These are phyloP conservation scores for Linyphia triangularis DNA, from an alignment of 2,888 invertebrate genomes.

Conservation along the genomic window DNA sequence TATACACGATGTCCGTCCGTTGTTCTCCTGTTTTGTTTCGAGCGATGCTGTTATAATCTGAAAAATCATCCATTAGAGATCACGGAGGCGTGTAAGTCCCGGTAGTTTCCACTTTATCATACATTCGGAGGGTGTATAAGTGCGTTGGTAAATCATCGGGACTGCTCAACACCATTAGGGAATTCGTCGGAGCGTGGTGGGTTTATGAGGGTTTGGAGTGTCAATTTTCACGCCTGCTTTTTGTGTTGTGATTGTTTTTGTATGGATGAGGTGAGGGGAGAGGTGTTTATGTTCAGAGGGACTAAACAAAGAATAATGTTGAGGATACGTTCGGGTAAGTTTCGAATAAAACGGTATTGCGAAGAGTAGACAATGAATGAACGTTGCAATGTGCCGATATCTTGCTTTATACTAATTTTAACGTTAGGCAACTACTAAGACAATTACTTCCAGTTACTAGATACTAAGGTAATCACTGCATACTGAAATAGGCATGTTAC, in stretches of 20 bases:
- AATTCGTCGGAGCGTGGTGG: slow-evolving; percentile 14
- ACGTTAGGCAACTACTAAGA: too few relatives aligned
- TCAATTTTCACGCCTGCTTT: slow-evolving; percentile 24
- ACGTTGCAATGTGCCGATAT: too few relatives aligned
- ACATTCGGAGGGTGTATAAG: background rate
- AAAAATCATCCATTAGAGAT: slow-evolving; percentile 34
- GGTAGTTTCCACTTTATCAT: slow-evolving; percentile 34
- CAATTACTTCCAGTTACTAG: too few relatives aligned
- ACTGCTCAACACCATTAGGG: slow-evolving; percentile 11
- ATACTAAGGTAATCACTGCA: too few relatives aligned
- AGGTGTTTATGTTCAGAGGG: background rate
- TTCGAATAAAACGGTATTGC: too few relatives aligned
- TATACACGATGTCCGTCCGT: background rate
- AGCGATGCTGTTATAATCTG: background rate
- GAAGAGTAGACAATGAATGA: too few relatives aligned
- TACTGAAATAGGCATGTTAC: too few relatives aligned
- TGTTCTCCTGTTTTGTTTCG: background rate
- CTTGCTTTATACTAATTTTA: too few relatives aligned
- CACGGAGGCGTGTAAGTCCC: slow-evolving; percentile 50
- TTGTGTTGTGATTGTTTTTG: background rate
- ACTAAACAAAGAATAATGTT: background rate
- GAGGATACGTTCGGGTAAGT: too few relatives aligned
- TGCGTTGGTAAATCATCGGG: slow-evolving; percentile 26
- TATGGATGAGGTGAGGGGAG: background rate
- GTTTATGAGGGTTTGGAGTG: slow-evolving; percentile 15